Conservation (phyloP, 2,888 invertebrate species). For the Pachliopta kotzebuea region DNA sequence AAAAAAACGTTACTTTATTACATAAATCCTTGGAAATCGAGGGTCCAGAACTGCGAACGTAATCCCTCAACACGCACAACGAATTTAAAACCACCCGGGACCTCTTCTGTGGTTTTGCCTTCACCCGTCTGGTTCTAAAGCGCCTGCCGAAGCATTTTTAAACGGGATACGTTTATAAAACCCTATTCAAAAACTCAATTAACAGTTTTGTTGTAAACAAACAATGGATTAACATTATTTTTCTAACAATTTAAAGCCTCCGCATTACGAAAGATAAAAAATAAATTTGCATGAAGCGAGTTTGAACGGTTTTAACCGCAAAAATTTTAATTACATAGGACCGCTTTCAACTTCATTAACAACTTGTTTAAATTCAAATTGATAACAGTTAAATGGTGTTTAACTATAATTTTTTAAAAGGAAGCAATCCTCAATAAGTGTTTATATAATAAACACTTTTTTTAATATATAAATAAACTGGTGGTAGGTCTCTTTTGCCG, state of each 20-base stretch:
- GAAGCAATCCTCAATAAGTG: too few relatives aligned
- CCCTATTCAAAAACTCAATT: slow-evolving; percentile 19
- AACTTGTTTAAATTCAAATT: too few relatives aligned
- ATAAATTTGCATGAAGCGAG: not conserved
- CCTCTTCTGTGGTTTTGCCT: slow-evolving; percentile 13
- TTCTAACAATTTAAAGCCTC: not conserved
- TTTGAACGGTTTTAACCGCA: too few relatives aligned
- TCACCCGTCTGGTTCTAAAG: slow-evolving; percentile 10
- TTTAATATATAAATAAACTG: too few relatives aligned
- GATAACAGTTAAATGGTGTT: too few relatives aligned
- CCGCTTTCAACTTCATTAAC: too few relatives aligned
- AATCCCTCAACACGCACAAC: slow-evolving; percentile 15
- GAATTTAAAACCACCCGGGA: slow-evolving; percentile 20
- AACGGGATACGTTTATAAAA: slow-evolving; percentile 1
- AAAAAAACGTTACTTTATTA: slow-evolving; percentile 14
- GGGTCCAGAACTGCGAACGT: slow-evolving; percentile 18
- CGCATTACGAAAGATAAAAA: not conserved
- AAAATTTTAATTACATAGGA: not conserved
- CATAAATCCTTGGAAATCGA: slow-evolving; percentile 21
- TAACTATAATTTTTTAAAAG: too few relatives aligned
- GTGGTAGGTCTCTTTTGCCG: too few relatives aligned
- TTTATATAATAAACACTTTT: too few relatives aligned
- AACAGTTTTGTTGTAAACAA: slow-evolving; percentile 16
- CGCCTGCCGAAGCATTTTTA: slow-evolving; percentile 13
- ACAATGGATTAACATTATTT: slow-evolving; percentile 3